Conservation (phyloP, 2,797 vertebrate species). For the Mormyrops attenuatus region DNA sequence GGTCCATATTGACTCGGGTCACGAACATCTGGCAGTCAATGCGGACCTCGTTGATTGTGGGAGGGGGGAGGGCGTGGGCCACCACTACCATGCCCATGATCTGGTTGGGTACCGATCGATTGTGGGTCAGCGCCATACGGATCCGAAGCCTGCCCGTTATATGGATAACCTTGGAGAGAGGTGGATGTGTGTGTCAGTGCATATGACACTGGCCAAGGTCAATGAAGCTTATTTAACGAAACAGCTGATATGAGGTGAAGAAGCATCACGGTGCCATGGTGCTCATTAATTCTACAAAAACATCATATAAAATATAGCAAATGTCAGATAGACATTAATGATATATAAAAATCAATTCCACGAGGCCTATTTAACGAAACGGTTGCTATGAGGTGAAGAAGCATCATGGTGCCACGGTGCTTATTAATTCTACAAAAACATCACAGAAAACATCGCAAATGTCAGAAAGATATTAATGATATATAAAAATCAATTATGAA, state of each 20-base stretch:
- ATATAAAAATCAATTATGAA: slow-evolving; percentile 5
- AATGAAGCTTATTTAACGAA: not conserved
- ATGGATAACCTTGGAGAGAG: slow-evolving; percentile 83
- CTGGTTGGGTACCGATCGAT: slow-evolving; percentile 84
- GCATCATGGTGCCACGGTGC: not conserved
- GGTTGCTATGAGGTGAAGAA: not conserved
- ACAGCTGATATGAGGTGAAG: not conserved
- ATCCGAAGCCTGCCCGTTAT: slow-evolving; percentile 90
- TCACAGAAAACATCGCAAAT: not conserved
- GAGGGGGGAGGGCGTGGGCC: slow-evolving; percentile 91
- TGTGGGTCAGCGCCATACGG: slow-evolving; percentile 85
- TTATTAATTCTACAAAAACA: not conserved
- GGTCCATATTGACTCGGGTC: slow-evolving; percentile 98
- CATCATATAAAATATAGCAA: slow-evolving; percentile 2
- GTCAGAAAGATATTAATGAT: slow-evolving; percentile 11
- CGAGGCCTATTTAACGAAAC: not conserved
- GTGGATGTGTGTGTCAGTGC: not conserved
- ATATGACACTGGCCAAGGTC: not conserved
- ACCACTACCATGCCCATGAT: slow-evolving; percentile 97
- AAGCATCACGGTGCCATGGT: not conserved
- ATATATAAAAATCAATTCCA: slow-evolving; percentile 8
- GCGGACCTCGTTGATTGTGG: slow-evolving; percentile 97
- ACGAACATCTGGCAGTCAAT: slow-evolving; percentile 99
- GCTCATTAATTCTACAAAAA: not conserved
- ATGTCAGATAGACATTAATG: slow-evolving; percentile 8